Percentiles rank a stretch among this genome's conserved stretches.
These are phyloP conservation scores for Allacma fusca DNA, from an alignment of 2,888 invertebrate species.

Conservation along the genomic window DNA sequence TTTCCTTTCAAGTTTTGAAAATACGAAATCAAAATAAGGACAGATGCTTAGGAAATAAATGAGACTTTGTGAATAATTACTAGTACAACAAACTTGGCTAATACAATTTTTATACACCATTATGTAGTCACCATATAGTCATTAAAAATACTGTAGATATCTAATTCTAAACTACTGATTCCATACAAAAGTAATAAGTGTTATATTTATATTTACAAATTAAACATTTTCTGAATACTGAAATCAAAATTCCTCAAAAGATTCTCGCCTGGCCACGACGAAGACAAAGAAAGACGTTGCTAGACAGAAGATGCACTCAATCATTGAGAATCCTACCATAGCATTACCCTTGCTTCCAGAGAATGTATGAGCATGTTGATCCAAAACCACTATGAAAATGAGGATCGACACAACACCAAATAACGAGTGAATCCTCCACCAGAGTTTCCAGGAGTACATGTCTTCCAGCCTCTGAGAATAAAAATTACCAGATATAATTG, in stretches of 20 bases:
- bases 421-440: conserved; percentile 13
- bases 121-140: no score
- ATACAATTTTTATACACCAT: no score
- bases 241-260: not conserved
- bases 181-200: no score
- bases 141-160: no score
- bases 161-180: no score
- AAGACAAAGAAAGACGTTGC: not conserved
- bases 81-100: no score
- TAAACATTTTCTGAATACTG: no score
- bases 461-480: conserved; percentile 4
- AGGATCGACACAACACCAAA: not conserved
- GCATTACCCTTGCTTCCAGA: conserved; percentile 3
- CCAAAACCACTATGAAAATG: not conserved
- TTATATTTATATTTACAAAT: not conserved
- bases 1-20: no score
- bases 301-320: conserved; percentile 25
- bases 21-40: no score
- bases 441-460: conserved; percentile 14
- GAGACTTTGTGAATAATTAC: no score
- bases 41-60: no score
- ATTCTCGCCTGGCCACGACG: not conserved
- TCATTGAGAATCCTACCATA: conserved; percentile 8
- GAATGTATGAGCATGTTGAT: not conserved
- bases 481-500: not conserved